Evolutionary conservation across 2,113 vertebrate genomes (phyloP).

Genomic region (Mugil cephalus): DNA sequence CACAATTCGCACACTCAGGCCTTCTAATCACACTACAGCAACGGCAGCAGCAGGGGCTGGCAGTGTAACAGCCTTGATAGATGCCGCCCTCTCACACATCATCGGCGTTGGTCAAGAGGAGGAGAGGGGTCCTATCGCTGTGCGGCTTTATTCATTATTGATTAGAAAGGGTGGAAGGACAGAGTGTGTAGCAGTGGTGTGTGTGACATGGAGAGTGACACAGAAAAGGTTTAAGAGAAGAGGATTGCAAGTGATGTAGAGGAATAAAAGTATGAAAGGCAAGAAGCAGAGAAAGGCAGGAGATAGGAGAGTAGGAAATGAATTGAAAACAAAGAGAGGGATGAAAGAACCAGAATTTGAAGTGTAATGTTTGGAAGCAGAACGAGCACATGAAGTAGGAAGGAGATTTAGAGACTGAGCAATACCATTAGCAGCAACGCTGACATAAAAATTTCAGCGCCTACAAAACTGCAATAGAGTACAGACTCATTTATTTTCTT

Average conservation of each 20-base stretch:
- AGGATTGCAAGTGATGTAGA: conserved; percentile 9
- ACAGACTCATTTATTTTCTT: too few species aligned
- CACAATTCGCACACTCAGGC: conserved; percentile 7
- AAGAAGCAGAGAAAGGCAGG: neutral
- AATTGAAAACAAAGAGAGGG: neutral
- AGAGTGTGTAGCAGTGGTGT: neutral
- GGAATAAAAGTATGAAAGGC: neutral
- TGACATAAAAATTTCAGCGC: too few species aligned
- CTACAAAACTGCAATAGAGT: too few species aligned
- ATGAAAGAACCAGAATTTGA: neutral
- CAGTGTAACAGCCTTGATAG: conserved; percentile 59
- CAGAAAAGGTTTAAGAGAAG: conserved; percentile 3
- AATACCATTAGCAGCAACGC: neutral
- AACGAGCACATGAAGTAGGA: neutral
- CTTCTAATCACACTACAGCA: conserved; percentile 46
- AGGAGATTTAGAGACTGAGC: neutral
- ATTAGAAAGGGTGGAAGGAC: conserved; percentile 40
- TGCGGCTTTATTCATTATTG: conserved; percentile 62
- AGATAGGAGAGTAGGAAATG: neutral
- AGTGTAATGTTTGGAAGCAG: neutral
- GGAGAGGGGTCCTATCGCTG: conserved; percentile 42
- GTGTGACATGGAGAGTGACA: neutral
- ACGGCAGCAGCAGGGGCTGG: conserved; percentile 37
- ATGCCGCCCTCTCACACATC: conserved; percentile 53
- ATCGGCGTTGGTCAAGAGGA: conserved; percentile 61